Base-by-base conservation (phyloP, 2,113 vertebrate species). In the Sylvietta virens region DNA sequence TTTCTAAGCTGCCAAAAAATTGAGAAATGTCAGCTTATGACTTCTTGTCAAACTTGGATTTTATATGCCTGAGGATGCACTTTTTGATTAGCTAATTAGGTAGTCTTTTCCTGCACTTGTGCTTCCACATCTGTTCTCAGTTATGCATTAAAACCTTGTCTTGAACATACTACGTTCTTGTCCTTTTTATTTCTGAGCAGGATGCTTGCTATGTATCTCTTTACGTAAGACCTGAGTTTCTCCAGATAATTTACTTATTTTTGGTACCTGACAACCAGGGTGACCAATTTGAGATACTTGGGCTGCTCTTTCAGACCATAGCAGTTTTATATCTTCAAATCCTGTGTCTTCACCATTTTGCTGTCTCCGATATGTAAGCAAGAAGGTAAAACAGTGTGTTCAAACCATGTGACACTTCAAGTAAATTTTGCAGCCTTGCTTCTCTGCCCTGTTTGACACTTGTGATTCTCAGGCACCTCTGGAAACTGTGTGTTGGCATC, bases 121-220 rank as follows among this genome's bases (percentile, higher is more conserved):
- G 18, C 67, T 86, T 93, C n/a, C 12, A 30, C n/a, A 31, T 86
- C 91, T 91, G 17, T 83, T 80, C 77, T 62, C 42, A 62, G 31
- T 83, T 86, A 7, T 3, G 18, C 33, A 10, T 62, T 74, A 57
- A 76, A 91, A 76, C 11, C 14, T 66, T 61, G 31, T 53, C 31
- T 79, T 66, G n/a, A 82, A 60, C 33, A 31, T 26, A 23, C 54
- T 71, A 17, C 24, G 20, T 51, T 86, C 53, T 79, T 86, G 57
- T 80, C 33, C 37, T 89, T 83, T 82, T 86, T 66, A 57, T 58
- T 86, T 80, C 57, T 1, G 1, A 88, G 76, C 53, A 74, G 65
- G 85, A 92, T 40, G 35, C 64, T 87, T 92, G 42, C 72, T 39
- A 4, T 69, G 35, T 15, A 16, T 72, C 48, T 58, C 35, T 50